Percentiles rank a stretch among this genome's conserved stretches.
Conservation (phyloP, 2,113 vertebrate genomes). For the Ivindomyrus marchei region DNA sequence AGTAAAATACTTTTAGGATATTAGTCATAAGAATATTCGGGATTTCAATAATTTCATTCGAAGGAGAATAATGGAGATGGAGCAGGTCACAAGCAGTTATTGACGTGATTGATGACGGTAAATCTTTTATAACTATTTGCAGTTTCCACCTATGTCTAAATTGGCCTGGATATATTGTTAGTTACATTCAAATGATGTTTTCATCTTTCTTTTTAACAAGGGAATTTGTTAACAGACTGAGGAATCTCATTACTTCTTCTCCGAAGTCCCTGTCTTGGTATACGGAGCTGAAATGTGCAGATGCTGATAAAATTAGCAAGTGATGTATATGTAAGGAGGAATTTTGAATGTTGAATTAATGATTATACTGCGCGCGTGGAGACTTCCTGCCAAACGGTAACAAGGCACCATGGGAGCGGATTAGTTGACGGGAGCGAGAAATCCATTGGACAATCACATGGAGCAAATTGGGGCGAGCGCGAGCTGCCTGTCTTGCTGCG, state of each 20-base stretch:
- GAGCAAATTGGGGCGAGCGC: conserved; percentile 59
- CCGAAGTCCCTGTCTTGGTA: conserved; percentile 53
- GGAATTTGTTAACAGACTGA: conserved; percentile 57
- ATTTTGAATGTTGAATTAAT: conserved; percentile 86
- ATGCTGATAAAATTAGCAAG: conserved; percentile 78
- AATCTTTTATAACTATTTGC: conserved; percentile 39
- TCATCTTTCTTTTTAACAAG: conserved; percentile 58
- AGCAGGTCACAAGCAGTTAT: conserved; percentile 33
- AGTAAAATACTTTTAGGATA: conserved; percentile 31
- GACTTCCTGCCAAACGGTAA: conserved; percentile 78
- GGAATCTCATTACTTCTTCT: conserved; percentile 67
- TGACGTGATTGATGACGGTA: conserved; percentile 39
- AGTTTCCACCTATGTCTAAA: conserved; percentile 39
- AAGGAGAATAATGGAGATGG: not conserved
- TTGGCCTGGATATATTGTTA: conserved; percentile 43
- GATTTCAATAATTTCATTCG: conserved; percentile 30
- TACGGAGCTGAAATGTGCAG: conserved; percentile 62
- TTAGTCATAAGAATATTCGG: conserved; percentile 22
- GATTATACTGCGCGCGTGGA: conserved; percentile 59
- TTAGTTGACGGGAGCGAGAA: conserved; percentile 62
- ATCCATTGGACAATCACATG: conserved; percentile 63
- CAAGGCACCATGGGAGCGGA: conserved; percentile 93
- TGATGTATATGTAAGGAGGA: conserved; percentile 75
- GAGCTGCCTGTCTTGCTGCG: conserved; percentile 46
- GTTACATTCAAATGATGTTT: conserved; percentile 46